These are phyloP conservation scores for Penaeus vannamei DNA, from an alignment of 1,140 invertebrate genomes.

Conservation along the genomic window DNA sequence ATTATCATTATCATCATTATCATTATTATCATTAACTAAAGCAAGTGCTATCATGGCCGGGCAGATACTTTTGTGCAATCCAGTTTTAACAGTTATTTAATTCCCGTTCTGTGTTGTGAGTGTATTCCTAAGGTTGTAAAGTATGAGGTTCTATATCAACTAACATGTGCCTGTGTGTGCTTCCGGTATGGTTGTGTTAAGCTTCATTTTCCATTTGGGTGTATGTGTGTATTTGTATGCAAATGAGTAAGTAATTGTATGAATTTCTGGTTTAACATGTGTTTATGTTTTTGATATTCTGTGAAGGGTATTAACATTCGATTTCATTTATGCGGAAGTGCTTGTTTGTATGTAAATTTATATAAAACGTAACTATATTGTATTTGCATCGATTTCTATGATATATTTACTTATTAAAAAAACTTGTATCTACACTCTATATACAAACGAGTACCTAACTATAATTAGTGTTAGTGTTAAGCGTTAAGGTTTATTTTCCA, in stretches of 20 bases:
- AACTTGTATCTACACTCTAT: too few species aligned
- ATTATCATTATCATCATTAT: neutral
- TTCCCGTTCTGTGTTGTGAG: neutral
- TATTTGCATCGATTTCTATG: too few species aligned
- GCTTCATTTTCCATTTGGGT: neutral
- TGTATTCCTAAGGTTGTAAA: too few species aligned
- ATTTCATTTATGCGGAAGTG: neutral
- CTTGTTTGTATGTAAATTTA: too few species aligned
- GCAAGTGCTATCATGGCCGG: neutral
- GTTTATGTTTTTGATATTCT: neutral
- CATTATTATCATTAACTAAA: neutral
- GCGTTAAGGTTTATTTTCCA: too few species aligned
- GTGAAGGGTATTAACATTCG: neutral
- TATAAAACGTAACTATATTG: too few species aligned
- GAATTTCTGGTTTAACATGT: neutral
- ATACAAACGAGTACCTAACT: too few species aligned
- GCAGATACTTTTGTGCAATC: neutral
- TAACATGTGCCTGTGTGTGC: too few species aligned
- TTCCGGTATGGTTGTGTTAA: too few species aligned
- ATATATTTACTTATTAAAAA: too few species aligned
- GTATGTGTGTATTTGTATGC: neutral
- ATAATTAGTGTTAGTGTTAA: too few species aligned
- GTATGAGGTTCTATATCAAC: too few species aligned
- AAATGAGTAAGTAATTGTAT: neutral
- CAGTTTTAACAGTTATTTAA: neutral